Evolutionary conservation across 2,888 invertebrate genomes (phyloP), one percentile per base, ranked within the genome.

Genomic region (Polydrusus cervinus): DNA sequence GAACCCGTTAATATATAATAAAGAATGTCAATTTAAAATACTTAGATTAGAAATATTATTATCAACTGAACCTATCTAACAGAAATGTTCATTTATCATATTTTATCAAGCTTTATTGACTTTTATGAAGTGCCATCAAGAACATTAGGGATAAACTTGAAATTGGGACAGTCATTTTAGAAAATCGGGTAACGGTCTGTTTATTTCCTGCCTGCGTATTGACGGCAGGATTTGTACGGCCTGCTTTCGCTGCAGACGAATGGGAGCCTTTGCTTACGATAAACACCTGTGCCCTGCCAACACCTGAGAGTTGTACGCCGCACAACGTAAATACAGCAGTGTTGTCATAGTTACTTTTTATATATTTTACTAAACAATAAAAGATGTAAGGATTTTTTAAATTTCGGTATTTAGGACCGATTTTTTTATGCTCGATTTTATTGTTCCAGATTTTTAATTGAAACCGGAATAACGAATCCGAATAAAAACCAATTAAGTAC

Each of bases 291-390:
- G 18, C 16, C 57, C 57, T 60, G 38, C 57, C 10, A 40, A 60
- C 57, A 60, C 57, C 57, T 60, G 57, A 60, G 57, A 38, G 57
- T 38, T 60, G 57, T 60, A 60, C 57, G 57, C 38, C 16, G 57
- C 57, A 38, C 57, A 60, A 60, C 57, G 40, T 38, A 10, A 38
- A 38, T 16, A 18, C 38, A 18, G 57, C 57, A 1, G 38, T 40
- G 57, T 60, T 60, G 57, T 16, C 57, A 38, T 10, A 16, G 1
- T 38, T 60, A 8, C 51, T 11, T 18, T 25, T 3, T 13, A 43
- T 25, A n/a, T 43, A 8, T 34, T 34, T 34, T 34, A 34, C 34
- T 8, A 34, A 34, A 34, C 8, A 8, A 34, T 34, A 34, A 34
- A 10, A 6, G 34, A 34, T n/a, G 34, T 7, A 9, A 8, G 34